Evolutionary conservation across 2,113 vertebrate genomes (phyloP).

Genomic region (Melanostigma gelatinosum): DNA sequence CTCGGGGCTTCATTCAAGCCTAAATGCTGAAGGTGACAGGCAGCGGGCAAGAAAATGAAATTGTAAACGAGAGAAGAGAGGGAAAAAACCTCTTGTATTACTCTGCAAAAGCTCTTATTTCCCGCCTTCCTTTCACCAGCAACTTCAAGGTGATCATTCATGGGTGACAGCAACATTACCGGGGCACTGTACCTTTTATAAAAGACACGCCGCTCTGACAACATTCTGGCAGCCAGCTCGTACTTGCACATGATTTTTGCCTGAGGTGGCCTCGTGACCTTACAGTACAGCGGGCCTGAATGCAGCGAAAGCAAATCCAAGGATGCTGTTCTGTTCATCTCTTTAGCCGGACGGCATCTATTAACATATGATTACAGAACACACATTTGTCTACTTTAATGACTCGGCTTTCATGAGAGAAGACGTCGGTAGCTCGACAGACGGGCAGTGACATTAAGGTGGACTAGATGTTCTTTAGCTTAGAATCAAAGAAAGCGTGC

Average conservation of each 20-base stretch:
- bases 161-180: slow-evolving; percentile 32
- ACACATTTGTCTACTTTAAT: background rate
- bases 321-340: background rate
- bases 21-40: slow-evolving; percentile 10
- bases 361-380: background rate
- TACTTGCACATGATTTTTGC: background rate
- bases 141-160: slow-evolving; percentile 33
- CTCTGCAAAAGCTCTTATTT: slow-evolving; percentile 26
- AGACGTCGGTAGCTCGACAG: background rate
- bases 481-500: background rate
- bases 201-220: slow-evolving; percentile 26
- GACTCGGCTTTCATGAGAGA: background rate
- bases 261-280: background rate
- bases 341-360: background rate
- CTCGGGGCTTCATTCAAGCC: background rate
- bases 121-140: slow-evolving; percentile 27
- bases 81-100: background rate
- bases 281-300: background rate
- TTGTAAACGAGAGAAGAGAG: background rate
- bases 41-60: slow-evolving; percentile 27
- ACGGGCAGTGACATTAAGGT: background rate
- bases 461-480: background rate
- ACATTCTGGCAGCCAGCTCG: background rate
- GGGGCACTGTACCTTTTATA: background rate
- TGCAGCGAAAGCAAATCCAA: background rate